Conservation (phyloP, 92 coral and sea anemone genomes). For the Montipora capitata region DNA sequence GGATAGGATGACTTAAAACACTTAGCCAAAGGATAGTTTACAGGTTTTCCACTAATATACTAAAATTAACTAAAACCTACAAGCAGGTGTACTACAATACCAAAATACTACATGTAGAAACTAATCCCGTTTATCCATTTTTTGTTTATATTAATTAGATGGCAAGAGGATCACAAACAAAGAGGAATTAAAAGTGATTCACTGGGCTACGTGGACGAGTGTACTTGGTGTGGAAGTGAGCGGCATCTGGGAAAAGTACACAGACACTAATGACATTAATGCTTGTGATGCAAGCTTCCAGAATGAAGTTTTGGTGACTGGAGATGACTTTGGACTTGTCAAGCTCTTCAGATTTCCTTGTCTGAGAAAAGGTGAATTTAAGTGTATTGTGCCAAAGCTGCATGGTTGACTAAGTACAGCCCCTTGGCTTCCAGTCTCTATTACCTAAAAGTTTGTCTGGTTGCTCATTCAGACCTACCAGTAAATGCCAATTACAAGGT, state of each 20-base stretch:
- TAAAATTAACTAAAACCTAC: too few species aligned
- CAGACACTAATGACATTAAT: conserved; percentile 97
- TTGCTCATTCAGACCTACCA: too few species aligned
- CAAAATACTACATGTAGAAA: too few species aligned
- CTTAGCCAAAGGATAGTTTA: too few species aligned
- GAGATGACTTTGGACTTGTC: conserved; percentile 98
- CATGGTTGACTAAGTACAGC: too few species aligned
- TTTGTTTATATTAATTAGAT: conserved; percentile 38
- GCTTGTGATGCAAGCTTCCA: conserved; percentile 93
- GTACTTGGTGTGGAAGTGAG: conserved; percentile 98
- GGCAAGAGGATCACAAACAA: conserved; percentile 95
- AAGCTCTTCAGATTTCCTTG: conserved; percentile 98
- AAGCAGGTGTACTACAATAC: too few species aligned
- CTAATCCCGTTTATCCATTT: neutral
- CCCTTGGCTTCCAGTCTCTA: too few species aligned
- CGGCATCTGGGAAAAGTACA: conserved; percentile 99
- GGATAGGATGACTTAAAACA: too few species aligned
- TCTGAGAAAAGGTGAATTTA: conserved; percentile 89
- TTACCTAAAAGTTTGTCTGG: too few species aligned
- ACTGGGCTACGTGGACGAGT: conserved; percentile 96
- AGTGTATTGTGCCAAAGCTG: too few species aligned
- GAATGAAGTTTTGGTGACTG: conserved; percentile 90
- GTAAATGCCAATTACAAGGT: too few species aligned
- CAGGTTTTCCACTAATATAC: too few species aligned
- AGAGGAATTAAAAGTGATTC: conserved; percentile 96